These are phyloP conservation scores for Macrobrachium nipponense DNA, from an alignment of 1,140 invertebrate species.

Conservation along the genomic window DNA sequence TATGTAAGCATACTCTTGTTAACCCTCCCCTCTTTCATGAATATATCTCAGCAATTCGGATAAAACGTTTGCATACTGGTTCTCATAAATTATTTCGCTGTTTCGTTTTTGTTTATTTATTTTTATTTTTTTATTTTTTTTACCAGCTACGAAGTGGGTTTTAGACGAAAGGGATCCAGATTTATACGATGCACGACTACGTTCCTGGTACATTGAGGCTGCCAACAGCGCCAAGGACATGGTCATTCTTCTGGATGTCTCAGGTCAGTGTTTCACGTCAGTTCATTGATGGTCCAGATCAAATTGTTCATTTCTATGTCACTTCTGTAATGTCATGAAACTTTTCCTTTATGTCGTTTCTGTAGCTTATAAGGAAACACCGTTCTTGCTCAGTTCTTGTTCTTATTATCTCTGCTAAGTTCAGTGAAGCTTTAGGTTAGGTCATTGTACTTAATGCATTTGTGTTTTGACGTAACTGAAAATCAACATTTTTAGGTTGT, in stretches of 20 bases:
- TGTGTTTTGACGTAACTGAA: too few relatives aligned
- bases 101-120: not conserved
- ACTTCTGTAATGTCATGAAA: too few relatives aligned
- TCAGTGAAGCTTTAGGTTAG: too few relatives aligned
- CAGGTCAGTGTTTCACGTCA: slow-evolving; percentile 60
- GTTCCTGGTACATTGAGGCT: slow-evolving; percentile 96
- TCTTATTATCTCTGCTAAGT: too few relatives aligned
- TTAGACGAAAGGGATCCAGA: slow-evolving; percentile 73
- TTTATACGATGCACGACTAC: slow-evolving; percentile 86
- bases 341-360: too few relatives aligned
- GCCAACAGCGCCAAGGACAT: slow-evolving; percentile 98
- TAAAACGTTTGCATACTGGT: not conserved
- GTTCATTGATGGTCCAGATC: not conserved
- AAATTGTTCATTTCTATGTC: not conserved
- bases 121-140: not conserved
- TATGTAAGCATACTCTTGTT: too few relatives aligned
- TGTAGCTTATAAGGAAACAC: too few relatives aligned
- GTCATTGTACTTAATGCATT: too few relatives aligned
- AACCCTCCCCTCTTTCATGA: too few relatives aligned
- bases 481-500: too few relatives aligned
- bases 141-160: slow-evolving; percentile 68
- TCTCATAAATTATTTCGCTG: not conserved
- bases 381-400: too few relatives aligned
- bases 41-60: too few relatives aligned
- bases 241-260: slow-evolving; percentile 93